A percentile compares a stretch with the other conserved stretches of the same genome.
These are phyloP conservation scores for Muschampia plurimacula DNA, from an alignment of 2,888 invertebrate species.

Conservation along the genomic window DNA sequence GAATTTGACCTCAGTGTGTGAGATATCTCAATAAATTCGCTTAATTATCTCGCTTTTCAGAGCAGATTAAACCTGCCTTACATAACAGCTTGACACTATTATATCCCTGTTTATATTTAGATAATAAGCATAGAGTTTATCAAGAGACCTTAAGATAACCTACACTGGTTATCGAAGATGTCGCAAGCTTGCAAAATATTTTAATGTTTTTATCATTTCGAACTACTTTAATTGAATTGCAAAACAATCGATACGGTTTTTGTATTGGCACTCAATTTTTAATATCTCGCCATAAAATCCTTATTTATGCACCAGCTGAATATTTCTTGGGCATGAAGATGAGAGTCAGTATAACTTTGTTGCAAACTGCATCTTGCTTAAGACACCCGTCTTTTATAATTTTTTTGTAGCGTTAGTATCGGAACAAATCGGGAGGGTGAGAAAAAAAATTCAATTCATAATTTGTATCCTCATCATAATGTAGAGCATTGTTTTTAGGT, in stretches of 20 bases:
- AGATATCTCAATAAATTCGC: neutral
- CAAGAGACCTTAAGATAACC: slow-evolving; percentile 12
- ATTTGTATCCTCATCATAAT: neutral
- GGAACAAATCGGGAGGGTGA: neutral
- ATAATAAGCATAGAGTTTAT: neutral
- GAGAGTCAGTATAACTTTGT: slow-evolving; percentile 10
- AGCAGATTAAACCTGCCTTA: neutral
- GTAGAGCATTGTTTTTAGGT: too few relatives aligned
- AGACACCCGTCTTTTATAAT: slow-evolving; percentile 2
- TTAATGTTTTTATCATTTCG: slow-evolving; percentile 4
- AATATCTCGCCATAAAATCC: slow-evolving; percentile 4
- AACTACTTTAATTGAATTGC: slow-evolving; percentile 4
- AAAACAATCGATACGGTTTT: slow-evolving; percentile 14
- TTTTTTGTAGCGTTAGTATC: neutral
- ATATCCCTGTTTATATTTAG: neutral
- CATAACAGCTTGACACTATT: neutral
- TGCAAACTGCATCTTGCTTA: slow-evolving; percentile 1
- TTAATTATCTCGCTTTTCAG: neutral
- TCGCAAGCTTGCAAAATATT: slow-evolving; percentile 3
- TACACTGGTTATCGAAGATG: slow-evolving; percentile 4
- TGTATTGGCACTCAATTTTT: slow-evolving; percentile 11
- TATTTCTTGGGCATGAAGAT: slow-evolving; percentile 6
- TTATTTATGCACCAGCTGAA: slow-evolving; percentile 8
- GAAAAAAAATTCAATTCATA: neutral
- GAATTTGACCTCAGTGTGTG: neutral